Conservation (phyloP, 23 tunicate genomes). For the Botrylloides violaceus region DNA sequence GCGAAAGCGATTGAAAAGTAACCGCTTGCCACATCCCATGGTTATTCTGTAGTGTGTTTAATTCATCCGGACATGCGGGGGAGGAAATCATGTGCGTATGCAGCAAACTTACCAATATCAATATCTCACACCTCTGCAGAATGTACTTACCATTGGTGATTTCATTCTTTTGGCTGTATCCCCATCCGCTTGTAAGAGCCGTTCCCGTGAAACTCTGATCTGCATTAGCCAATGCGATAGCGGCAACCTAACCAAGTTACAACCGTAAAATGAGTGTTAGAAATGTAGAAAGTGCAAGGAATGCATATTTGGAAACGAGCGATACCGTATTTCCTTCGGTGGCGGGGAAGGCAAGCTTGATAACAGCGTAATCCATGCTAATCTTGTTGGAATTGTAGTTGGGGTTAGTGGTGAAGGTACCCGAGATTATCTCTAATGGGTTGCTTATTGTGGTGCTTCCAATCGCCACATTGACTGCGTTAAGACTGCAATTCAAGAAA, state of each 20-base stretch:
- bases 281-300: not conserved
- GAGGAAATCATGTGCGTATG: too few species aligned
- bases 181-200: constrained; percentile 79
- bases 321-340: constrained; percentile 17
- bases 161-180: too few species aligned
- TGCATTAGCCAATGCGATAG: constrained; percentile 31
- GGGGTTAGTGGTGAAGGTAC: constrained; percentile 49
- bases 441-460: constrained; percentile 52
- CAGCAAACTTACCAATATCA: too few species aligned
- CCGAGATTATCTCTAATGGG: constrained; percentile 29
- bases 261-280: not conserved
- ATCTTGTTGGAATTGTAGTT: constrained; percentile 53
- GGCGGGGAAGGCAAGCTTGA: constrained; percentile 32
- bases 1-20: too few species aligned
- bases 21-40: too few species aligned
- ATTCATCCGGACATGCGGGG: too few species aligned
- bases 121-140: too few species aligned
- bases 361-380: constrained; percentile 69
- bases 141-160: too few species aligned
- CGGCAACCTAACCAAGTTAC: constrained; percentile 33
- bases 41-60: too few species aligned
- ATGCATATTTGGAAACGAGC: not conserved
- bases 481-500: constrained; percentile 13
- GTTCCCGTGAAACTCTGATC: constrained; percentile 42
- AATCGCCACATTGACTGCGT: constrained; percentile 35